phyloP scores from a whole-genome alignment of 2,113 vertebrate species.

The Indri indri region DNA sequence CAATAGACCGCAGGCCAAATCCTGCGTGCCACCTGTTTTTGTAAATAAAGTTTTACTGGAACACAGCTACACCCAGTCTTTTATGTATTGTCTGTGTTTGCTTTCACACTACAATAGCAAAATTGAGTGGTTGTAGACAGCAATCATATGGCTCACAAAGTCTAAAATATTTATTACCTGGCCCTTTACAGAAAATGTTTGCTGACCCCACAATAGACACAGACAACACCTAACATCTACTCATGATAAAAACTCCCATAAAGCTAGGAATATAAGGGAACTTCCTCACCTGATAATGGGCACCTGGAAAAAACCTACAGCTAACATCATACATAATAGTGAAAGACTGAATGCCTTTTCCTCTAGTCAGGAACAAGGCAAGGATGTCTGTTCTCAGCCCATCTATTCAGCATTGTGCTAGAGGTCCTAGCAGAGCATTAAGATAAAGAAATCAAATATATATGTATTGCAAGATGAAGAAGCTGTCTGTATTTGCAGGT shows the following conservation, averaged over 20 bases:
- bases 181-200: neutral
- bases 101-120: neutral
- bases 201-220: neutral
- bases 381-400: neutral
- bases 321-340: neutral
- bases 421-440: neutral
- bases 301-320: neutral
- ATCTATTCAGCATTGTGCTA: neutral
- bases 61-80: neutral
- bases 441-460: neutral
- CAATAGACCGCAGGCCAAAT: neutral
- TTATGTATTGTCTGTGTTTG: neutral
- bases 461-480: neutral
- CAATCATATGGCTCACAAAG: neutral
- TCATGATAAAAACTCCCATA: neutral
- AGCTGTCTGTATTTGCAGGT: neutral
- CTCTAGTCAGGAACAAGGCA: neutral
- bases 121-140: neutral
- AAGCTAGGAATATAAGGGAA: neutral
- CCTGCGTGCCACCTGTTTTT: neutral
- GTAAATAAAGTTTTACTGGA: neutral
- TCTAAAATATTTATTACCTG: neutral
- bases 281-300: neutral
- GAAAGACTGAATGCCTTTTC: neutral
- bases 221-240: neutral